Conservation (phyloP, 2,888 invertebrate species). For the Lamproptera curius region DNA sequence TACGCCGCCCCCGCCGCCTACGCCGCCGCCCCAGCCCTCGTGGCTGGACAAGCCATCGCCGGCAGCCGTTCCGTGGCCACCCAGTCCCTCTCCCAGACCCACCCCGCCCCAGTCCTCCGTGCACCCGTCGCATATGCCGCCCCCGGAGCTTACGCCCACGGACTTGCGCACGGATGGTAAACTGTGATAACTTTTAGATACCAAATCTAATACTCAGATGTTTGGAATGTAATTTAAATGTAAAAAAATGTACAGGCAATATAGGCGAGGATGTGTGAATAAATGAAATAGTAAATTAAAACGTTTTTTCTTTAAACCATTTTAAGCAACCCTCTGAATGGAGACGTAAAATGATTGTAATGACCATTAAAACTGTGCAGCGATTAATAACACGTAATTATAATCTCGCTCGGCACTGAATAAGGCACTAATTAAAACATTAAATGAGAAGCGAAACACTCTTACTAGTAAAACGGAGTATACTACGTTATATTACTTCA, state of each 20-base stretch:
- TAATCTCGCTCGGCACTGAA: not conserved
- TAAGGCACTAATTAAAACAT: not conserved
- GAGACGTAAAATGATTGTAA: conserved; percentile 3
- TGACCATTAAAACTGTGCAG: not conserved
- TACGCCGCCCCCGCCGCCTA: conserved; percentile 29
- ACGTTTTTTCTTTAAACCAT: conserved; percentile 21
- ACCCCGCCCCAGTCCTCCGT: conserved; percentile 54
- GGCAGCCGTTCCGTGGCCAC: conserved; percentile 51
- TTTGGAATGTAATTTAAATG: conserved; percentile 66
- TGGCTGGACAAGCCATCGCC: conserved; percentile 34
- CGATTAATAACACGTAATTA: no score
- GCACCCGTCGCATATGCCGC: conserved; percentile 43
- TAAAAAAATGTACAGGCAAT: conserved; percentile 55
- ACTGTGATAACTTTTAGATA: conserved; percentile 67
- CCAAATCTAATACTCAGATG: conserved; percentile 63
- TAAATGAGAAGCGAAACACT: not conserved
- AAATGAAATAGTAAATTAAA: conserved; percentile 50
- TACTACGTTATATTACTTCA: no score
- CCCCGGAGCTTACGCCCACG: conserved; percentile 27
- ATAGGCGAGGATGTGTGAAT: conserved; percentile 73
- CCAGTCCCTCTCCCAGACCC: conserved; percentile 61
- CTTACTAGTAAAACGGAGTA: not conserved
- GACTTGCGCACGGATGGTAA: conserved; percentile 60
- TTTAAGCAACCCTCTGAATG: conserved; percentile 12
- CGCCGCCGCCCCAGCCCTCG: conserved; percentile 20